phyloP scores from a whole-genome alignment of 2,797 vertebrate genomes.

The Enteromius afrohamiltoni region DNA sequence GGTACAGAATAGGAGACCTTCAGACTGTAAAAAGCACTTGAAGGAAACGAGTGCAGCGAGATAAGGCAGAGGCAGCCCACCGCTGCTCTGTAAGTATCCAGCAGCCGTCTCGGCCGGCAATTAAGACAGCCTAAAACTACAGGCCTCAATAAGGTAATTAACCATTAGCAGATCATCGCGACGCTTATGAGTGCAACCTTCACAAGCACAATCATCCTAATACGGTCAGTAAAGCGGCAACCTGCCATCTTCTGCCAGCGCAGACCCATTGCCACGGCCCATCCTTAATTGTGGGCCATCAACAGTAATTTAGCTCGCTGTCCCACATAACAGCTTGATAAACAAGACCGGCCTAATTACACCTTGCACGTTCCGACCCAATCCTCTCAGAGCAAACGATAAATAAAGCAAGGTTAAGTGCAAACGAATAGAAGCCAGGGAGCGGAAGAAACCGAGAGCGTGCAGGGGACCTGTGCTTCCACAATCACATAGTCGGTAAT shows the following conservation, averaged over 20 bases:
- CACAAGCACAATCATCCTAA: constrained; percentile 73
- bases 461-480: constrained; percentile 72
- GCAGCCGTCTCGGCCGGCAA: constrained; percentile 58
- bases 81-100: constrained; percentile 68
- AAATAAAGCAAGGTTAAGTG: constrained; percentile 56
- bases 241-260: constrained; percentile 63
- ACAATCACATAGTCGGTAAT: constrained; percentile 78
- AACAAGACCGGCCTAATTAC: constrained; percentile 64
- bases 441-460: constrained; percentile 35
- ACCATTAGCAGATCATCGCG: constrained; percentile 75
- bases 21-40: constrained; percentile 53
- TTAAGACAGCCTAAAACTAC: constrained; percentile 70
- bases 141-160: constrained; percentile 75
- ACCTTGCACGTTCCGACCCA: constrained; percentile 47
- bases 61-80: constrained; percentile 60
- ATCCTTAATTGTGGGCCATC: constrained; percentile 56
- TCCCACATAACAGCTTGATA: constrained; percentile 63
- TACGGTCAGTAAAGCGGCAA: constrained; percentile 73
- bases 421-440: constrained; percentile 30
- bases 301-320: constrained; percentile 64
- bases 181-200: constrained; percentile 78
- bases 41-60: constrained; percentile 56
- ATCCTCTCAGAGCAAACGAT: constrained; percentile 59
- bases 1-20: constrained; percentile 61
- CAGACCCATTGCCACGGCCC: constrained; percentile 54